Base-by-base conservation (phyloP, 64 coral and sea anemone genomes). In the Actinia tenebrosa region DNA sequence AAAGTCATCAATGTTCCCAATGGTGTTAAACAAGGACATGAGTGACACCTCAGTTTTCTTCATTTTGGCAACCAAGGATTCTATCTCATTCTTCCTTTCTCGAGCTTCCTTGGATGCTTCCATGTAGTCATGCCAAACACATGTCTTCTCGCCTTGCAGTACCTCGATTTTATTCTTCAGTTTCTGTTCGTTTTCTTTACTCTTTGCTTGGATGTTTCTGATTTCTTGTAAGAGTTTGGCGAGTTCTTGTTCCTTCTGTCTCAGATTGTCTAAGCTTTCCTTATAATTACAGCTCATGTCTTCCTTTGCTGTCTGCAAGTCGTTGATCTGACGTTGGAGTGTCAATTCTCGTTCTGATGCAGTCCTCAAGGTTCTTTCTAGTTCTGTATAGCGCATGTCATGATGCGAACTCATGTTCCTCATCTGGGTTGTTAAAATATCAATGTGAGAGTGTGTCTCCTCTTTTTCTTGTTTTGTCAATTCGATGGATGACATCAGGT, bases 1-100 rank as follows among this genome's bases (percentile, higher is more conserved):
- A n/a, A 91, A 88, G 50, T 95, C 93, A 80, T 99, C 97, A 26
- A 99, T 86, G 17, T 88, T 99, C 17, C 85, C 93, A 53, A 99
- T 88, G 23, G 88, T 95, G 13, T 92, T 91, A 62, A 95, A 99
- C 80, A 95, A 64, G 13, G 82, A 82, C 27, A 93, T 45, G 15
- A 99, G 45, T 77, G 91, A 93, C 4, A 87, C 85, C 61, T 94
- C 89, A 82, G 93, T 87, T 46, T 44, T 87, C 20, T 94, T 93
- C 6, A 99, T 82, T 47, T 92, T 85, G 26, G 90, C 97, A 60
- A 71, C 86, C 53, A 92, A 87, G 7, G 87, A 85, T 60, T 92
- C 92, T 13, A 88, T 86, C 91, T 99, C 97, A 5, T 69, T 84
- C 61, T 89, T 86, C 22, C 87, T 92, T 52, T 93, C 88, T 62